A percentile compares a stretch with the other conserved stretches of the same genome.
phyloP scores from a whole-genome alignment of 2,888 invertebrate species.

The Eupithecia subumbrata region DNA sequence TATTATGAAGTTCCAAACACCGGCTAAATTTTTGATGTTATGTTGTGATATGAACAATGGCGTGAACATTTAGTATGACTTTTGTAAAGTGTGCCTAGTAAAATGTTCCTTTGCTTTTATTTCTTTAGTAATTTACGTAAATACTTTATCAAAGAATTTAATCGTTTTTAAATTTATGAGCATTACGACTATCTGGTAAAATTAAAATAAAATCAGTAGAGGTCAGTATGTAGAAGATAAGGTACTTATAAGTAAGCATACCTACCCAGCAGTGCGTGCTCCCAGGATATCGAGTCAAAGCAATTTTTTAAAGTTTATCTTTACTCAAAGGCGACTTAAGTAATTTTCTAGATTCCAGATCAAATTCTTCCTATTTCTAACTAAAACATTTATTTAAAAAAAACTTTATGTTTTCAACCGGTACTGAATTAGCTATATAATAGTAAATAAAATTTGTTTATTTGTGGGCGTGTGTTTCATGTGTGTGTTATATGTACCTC shows the following conservation, averaged over 20 bases:
- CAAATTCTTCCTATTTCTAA: neutral
- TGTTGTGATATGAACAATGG: neutral
- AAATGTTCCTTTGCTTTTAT: neutral
- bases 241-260: neutral
- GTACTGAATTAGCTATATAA: neutral
- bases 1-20: neutral
- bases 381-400: neutral
- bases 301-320: neutral
- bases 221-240: no score
- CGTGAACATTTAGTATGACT: constrained; percentile 3
- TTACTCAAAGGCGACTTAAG: neutral
- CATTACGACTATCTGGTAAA: no score
- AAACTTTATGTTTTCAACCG: neutral
- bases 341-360: neutral
- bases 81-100: constrained; percentile 1
- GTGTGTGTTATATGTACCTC: constrained; percentile 3
- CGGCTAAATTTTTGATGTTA: neutral
- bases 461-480: constrained; percentile 4
- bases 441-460: neutral
- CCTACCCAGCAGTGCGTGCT: neutral
- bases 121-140: no score
- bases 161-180: no score
- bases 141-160: no score
- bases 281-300: neutral
- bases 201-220: no score